Conservation (phyloP, 2,888 invertebrate genomes). For the Galerucella nymphaeae region DNA sequence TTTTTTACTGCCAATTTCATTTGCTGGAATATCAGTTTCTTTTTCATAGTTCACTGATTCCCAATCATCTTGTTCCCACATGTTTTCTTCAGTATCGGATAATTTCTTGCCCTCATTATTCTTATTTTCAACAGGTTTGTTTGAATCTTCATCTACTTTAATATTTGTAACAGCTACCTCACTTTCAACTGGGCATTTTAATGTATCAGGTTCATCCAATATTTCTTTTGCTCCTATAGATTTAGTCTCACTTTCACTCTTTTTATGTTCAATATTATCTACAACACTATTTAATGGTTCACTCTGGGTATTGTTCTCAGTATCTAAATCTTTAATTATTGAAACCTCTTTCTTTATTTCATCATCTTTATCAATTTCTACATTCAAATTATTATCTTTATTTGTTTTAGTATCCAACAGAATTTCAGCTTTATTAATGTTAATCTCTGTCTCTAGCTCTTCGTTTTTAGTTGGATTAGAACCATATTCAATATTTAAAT, state of each 20-base stretch:
- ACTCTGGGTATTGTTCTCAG: neutral
- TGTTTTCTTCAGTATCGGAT: conserved; percentile 34
- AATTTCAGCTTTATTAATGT: conserved; percentile 1
- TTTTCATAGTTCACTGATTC: conserved; percentile 30
- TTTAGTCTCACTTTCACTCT: neutral
- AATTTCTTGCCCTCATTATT: neutral
- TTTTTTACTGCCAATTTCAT: neutral
- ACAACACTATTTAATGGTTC: neutral
- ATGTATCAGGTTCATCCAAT: neutral
- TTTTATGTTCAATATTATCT: neutral
- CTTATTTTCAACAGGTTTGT: neutral
- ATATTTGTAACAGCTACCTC: neutral
- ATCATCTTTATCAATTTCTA: conserved; percentile 18
- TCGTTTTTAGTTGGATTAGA: neutral
- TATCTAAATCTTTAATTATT: neutral
- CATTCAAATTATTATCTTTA: conserved; percentile 8
- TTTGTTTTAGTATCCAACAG: neutral
- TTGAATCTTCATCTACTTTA: neutral
- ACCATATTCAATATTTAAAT: conserved; percentile 12
- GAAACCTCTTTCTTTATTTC: neutral
- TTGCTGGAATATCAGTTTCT: neutral
- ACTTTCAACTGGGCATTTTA: neutral
- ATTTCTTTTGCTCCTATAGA: neutral
- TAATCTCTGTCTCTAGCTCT: neutral
- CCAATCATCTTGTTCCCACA: conserved; percentile 68